A percentile compares a stretch with the other conserved stretches of the same genome.
Evolutionary conservation across 1,140 invertebrate species (phyloP).

Genomic region (Akabosia matsudoensis): DNA sequence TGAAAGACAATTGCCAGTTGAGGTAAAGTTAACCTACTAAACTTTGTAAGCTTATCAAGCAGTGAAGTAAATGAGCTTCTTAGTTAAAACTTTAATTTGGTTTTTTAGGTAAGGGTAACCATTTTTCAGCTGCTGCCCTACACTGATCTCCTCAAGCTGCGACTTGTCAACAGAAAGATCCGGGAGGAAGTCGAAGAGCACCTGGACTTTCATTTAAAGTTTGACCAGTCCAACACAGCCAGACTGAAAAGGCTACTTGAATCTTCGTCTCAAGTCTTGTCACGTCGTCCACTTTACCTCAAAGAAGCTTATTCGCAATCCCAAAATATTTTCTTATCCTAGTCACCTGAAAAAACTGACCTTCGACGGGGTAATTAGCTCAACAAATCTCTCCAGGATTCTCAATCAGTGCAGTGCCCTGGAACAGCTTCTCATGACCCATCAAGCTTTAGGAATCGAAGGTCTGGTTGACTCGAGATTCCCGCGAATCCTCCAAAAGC

Average conservation of each 20-base stretch:
- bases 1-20: too few relatives aligned
- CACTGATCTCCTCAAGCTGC: slow-evolving; percentile 27
- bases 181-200: slow-evolving; percentile 36
- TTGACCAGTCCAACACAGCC: slow-evolving; percentile 25
- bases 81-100: too few relatives aligned
- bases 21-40: too few relatives aligned
- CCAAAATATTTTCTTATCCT: slow-evolving; percentile 25
- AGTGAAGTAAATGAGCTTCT: neutral
- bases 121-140: slow-evolving; percentile 31
- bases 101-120: slow-evolving; percentile 14
- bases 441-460: slow-evolving; percentile 33
- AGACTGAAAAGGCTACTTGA: slow-evolving; percentile 12
- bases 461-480: slow-evolving; percentile 25
- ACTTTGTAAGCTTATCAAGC: too few relatives aligned
- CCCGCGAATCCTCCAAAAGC: neutral
- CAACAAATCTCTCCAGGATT: slow-evolving; percentile 25
- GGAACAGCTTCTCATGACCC: slow-evolving; percentile 32
- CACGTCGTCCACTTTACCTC: slow-evolving; percentile 24
- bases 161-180: slow-evolving; percentile 14
- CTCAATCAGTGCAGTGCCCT: slow-evolving; percentile 28
- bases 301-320: neutral
- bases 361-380: slow-evolving; percentile 34
- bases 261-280: slow-evolving; percentile 21
- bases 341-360: slow-evolving; percentile 30
- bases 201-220: slow-evolving; percentile 35